A percentile compares a stretch with the other conserved stretches of the same genome.
These are phyloP conservation scores for Cephus nigrinus DNA, from an alignment of 2,888 invertebrate genomes.

Conservation along the genomic window DNA sequence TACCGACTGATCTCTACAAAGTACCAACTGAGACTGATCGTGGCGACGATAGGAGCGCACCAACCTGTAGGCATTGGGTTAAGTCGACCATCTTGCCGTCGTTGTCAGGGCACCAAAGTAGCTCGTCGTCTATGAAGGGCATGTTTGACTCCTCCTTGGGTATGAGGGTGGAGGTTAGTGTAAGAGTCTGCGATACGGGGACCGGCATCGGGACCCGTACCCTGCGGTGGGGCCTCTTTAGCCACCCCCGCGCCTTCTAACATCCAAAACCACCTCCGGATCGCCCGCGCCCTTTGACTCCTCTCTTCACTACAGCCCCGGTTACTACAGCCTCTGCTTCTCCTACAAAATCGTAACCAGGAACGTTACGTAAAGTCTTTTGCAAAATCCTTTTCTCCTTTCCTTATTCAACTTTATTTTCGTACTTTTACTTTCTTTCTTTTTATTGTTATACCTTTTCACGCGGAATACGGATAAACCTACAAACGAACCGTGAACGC, in stretches of 20 bases:
- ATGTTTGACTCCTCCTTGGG: conserved; percentile 73
- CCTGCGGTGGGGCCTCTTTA: conserved; percentile 65
- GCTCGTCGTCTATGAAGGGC: conserved; percentile 97
- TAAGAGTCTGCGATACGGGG: conserved; percentile 65
- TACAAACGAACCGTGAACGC: no score
- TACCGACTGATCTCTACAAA: neutral
- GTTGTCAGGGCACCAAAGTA: conserved; percentile 94
- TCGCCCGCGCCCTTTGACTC: conserved; percentile 30
- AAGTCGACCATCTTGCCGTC: conserved; percentile 95
- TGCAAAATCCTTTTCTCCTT: no score
- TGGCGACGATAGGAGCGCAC: conserved; percentile 30
- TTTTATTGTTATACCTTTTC: no score
- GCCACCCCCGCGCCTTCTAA: conserved; percentile 65
- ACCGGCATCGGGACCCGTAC: conserved; percentile 66
- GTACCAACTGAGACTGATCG: neutral
- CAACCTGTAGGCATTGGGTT: conserved; percentile 87
- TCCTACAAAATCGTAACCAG: neutral
- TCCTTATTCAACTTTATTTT: no score
- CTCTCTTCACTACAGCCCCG: conserved; percentile 21
- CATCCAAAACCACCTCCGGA: conserved; percentile 61
- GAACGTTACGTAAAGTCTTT: no score
- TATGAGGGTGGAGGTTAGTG: conserved; percentile 64
- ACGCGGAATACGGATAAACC: no score
- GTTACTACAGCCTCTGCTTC: neutral
- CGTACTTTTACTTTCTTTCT: no score